Base-by-base conservation (phyloP, 37 sponge, comb jelly and placozoan genomes). In the Corticium candelabrum region DNA sequence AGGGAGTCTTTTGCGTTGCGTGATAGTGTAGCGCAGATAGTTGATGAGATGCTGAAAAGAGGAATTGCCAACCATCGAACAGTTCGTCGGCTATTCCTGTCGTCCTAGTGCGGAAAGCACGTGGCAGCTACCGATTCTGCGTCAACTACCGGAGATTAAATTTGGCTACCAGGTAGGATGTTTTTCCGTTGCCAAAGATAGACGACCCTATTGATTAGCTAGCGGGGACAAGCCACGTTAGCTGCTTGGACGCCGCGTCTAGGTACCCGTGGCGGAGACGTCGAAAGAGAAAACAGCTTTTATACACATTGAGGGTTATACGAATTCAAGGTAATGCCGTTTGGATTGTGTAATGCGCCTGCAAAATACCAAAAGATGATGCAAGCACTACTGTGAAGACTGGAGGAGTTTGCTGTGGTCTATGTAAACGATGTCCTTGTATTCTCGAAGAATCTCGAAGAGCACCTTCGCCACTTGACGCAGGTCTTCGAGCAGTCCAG, bases 21-120 rank as follows among this genome's bases (percentile, higher is more conserved):
- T n/a, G 37, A 76, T 37, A 41, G 76, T 36, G 41, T 83, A 27
- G 41, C 3, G 2, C 31, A 76, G 68, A 69, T 87, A 74, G 81
- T 88, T 11, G 35, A 35, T 37, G 77, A 82, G 0, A 85, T 85
- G 86, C 73, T 56, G 0, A 34, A 79, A 1, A 34, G 69, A 29
- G 83, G 81, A 0, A 38, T 82, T 0, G 79, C 85, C 50, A 80
- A 62, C 84, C 83, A 35, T 78, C 87, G 0, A 32, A 77, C 15
- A 81, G 82, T 2, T 85, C 89, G 0, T 88, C 82, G 82, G 89
- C 89, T 7, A 84, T 82, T 56, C 89, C 85, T 37, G 78, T 88
- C 0, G 89, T 88, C 1, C 56, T 88, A 36, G 89, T 88, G 0
- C 82, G 85, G 30, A 85, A 88, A 67, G 74, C 79, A 38, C 82